Percentiles rank a stretch among this genome's conserved stretches.
Conservation (phyloP, 2,113 vertebrate species). For the Atractosteus spatula region DNA sequence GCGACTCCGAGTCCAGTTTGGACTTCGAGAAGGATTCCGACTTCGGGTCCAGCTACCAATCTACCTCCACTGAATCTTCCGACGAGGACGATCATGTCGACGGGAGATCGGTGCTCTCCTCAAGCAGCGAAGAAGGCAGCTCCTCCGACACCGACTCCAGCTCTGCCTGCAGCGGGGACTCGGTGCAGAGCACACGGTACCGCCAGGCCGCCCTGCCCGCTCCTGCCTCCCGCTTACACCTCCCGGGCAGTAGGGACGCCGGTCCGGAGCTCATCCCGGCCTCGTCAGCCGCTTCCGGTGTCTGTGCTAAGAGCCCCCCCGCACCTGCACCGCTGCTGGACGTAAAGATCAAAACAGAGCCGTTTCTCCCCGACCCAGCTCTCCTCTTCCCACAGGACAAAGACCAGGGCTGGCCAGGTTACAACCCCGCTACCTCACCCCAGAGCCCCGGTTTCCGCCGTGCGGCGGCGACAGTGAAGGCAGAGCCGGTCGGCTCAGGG, state of each 20-base stretch:
- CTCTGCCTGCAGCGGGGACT: conserved; percentile 53
- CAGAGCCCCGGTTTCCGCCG: not conserved
- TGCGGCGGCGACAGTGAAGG: not conserved
- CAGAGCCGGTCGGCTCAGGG: not conserved
- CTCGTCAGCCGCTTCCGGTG: not conserved
- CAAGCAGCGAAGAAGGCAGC: conserved; percentile 47
- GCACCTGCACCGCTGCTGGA: not conserved
- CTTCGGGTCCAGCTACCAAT: conserved; percentile 11
- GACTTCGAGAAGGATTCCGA: conserved; percentile 24
- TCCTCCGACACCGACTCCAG: conserved; percentile 58
- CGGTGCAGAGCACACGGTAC: conserved; percentile 51
- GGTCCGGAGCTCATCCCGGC: conserved; percentile 14
- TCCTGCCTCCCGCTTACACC: conserved; percentile 21
- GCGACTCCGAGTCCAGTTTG: conserved; percentile 52
- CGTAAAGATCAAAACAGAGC: not conserved
- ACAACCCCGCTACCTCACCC: conserved; percentile 3
- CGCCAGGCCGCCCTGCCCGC: conserved; percentile 29
- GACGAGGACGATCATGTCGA: conserved; percentile 46
- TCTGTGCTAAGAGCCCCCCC: not conserved
- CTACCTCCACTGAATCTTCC: conserved; percentile 49
- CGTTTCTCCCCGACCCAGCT: not conserved
- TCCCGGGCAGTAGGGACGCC: conserved; percentile 39
- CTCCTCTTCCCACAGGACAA: not conserved
- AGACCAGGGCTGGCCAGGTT: not conserved
- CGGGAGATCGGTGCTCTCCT: conserved; percentile 44